These are phyloP conservation scores for Podarcis cretensis DNA, from an alignment of 2,113 vertebrate species.

Conservation along the genomic window DNA sequence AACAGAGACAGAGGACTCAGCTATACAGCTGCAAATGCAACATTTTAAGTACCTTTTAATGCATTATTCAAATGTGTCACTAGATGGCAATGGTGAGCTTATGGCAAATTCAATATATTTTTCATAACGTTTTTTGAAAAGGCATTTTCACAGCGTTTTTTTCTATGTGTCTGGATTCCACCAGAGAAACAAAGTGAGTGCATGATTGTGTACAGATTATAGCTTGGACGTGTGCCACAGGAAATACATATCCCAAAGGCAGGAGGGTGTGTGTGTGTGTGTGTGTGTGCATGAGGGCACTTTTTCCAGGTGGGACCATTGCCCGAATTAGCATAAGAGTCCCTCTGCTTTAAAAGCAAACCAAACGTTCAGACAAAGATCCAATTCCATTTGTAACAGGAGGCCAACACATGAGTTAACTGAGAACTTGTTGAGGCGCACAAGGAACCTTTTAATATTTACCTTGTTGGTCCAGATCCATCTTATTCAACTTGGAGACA, in stretches of 20 bases:
- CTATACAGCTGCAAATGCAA: no score
- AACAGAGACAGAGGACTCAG: no score
- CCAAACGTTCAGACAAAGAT: not conserved
- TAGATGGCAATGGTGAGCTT: no score
- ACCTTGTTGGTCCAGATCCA: slow-evolving; percentile 71
- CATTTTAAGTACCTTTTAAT: no score
- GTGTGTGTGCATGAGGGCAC: not conserved
- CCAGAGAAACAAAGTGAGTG: not conserved
- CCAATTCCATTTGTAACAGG: not conserved
- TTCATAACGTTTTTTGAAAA: no score
- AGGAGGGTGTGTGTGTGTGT: no score
- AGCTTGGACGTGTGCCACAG: not conserved
- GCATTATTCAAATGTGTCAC: no score
- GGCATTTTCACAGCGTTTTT: no score
- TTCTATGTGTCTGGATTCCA: no score
- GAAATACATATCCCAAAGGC: no score
- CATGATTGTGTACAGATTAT: not conserved
- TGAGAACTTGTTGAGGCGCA: not conserved
- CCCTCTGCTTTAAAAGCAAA: not conserved
- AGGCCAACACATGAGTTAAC: not conserved
- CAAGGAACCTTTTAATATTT: slow-evolving; percentile 26
- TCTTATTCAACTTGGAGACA: slow-evolving; percentile 40
- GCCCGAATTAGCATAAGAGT: not conserved
- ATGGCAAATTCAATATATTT: no score
- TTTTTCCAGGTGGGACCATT: not conserved